Base-by-base conservation (phyloP, 2,888 invertebrate species). In the Zygothrica quintamaculata region DNA sequence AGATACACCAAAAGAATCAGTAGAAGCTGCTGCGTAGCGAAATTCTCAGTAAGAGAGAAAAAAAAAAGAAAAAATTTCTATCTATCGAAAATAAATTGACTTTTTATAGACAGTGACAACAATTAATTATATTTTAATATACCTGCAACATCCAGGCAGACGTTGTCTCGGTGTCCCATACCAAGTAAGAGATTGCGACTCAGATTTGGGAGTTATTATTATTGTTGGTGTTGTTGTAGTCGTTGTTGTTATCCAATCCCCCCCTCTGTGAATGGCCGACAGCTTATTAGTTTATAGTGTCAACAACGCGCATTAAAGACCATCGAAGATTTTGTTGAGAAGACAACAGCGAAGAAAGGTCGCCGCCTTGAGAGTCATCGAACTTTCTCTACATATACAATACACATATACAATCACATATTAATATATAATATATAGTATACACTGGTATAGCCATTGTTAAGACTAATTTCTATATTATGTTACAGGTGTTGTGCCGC, bases 111-210 rank as follows among this genome's bases (percentile, higher is more conserved):
- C 79, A 79, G 79, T 81, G 81, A 85, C 82, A 85, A 85, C 85
- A 84, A 82, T 82, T 82, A 82, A 82, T 82, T 82, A 84, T 80
- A 71, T 74, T 80, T 82, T 82, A 77, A 85, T 81, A 82, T 82
- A 77, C 79, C 65, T 68, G 72, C 75, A 74, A 58, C 56, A 25
- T 6, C 15, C 42, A 11, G 40, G 48, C 53, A 22, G 29, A 43
- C 15, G n/a, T 36, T 15, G 29, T 33, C 6, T 60, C 13, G 0
- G 15, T 16, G 42, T 12, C 0, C 26, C 29, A 36, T 29, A 29
- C 13, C 33, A 22, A 22, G 18, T 22, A 5, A 22, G 18, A 22
- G 39, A 33, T 52, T 25, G 6, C 6, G 34, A 25, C 50, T 26
- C 40, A 12, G 34, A 48, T 15, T 29, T 15, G 33, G 44, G 5